A percentile compares a stretch with the other conserved stretches of the same genome.
Conservation (phyloP, 2,797 vertebrate species). For the Phyllotis vaccarum region DNA sequence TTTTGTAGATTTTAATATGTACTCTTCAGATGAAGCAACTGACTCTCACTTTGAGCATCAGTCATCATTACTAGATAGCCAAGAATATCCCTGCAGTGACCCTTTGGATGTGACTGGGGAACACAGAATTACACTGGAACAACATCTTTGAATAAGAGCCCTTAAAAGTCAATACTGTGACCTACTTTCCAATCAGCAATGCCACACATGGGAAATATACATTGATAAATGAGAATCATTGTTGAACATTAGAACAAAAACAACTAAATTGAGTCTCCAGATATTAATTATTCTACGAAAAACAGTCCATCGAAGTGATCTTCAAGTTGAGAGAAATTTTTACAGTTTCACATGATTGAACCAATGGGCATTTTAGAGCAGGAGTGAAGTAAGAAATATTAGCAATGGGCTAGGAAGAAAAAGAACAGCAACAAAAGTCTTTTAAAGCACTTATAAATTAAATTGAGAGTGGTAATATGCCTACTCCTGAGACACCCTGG, state of each 20-base stretch:
- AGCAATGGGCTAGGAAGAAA: constrained; percentile 26
- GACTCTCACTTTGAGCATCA: constrained; percentile 25
- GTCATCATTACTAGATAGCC: constrained; percentile 24
- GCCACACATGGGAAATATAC: constrained; percentile 71
- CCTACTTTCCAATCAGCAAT: constrained; percentile 76
- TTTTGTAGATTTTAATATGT: background rate
- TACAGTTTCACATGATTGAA: constrained; percentile 81
- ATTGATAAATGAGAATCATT: constrained; percentile 76
- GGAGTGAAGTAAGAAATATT: constrained; percentile 50
- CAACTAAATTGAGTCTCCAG: constrained; percentile 71
- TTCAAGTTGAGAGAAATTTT: constrained; percentile 75
- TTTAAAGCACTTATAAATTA: constrained; percentile 81
- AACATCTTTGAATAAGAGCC: constrained; percentile 59
- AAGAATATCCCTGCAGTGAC: constrained; percentile 53
- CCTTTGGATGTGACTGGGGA: constrained; percentile 63
- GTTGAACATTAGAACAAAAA: constrained; percentile 74
- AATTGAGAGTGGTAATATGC: constrained; percentile 82
- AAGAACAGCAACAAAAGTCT: constrained; percentile 61
- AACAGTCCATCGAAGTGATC: constrained; percentile 47
- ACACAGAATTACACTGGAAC: constrained; percentile 36
- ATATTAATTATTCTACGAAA: constrained; percentile 77
- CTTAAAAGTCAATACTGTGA: constrained; percentile 75
- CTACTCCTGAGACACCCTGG: constrained; percentile 78
- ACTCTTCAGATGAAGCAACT: constrained; percentile 12
- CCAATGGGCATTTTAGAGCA: constrained; percentile 71